phyloP scores from a whole-genome alignment of 2,888 invertebrate species.

The Carpatolechia fugitivella region DNA sequence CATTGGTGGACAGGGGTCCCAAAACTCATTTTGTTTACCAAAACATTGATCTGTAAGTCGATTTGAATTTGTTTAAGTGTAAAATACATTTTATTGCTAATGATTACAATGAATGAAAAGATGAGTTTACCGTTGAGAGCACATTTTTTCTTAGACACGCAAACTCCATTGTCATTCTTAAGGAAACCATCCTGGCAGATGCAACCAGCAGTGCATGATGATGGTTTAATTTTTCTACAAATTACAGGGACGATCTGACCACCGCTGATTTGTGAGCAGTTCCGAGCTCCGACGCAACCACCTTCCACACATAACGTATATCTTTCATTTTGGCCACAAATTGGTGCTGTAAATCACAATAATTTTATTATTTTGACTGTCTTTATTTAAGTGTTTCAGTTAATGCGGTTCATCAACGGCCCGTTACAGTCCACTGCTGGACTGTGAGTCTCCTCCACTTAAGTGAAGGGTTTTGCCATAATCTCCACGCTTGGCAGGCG shows the following conservation, averaged over 20 bases:
- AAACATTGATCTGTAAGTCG: too few species aligned
- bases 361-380: too few species aligned
- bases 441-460: too few species aligned
- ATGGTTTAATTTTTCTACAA: not conserved
- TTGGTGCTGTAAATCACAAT: not conserved
- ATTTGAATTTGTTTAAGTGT: too few species aligned
- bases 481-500: too few species aligned
- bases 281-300: constrained; percentile 6
- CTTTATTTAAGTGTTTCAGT: too few species aligned
- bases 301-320: constrained; percentile 11
- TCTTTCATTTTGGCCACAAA: constrained; percentile 13
- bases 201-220: constrained; percentile 18
- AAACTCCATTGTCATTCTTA: constrained; percentile 16
- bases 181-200: constrained; percentile 19
- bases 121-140: not conserved
- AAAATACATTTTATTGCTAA: too few species aligned
- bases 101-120: not conserved
- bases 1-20: constrained; percentile 13
- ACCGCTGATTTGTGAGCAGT: constrained; percentile 9
- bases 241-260: constrained; percentile 2
- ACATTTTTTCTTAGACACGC: constrained; percentile 17
- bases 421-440: too few species aligned
- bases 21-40: constrained; percentile 17
- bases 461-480: too few species aligned
- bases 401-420: not conserved